Conservation (phyloP, 2,888 invertebrate species). For the Tetragnatha montana region DNA sequence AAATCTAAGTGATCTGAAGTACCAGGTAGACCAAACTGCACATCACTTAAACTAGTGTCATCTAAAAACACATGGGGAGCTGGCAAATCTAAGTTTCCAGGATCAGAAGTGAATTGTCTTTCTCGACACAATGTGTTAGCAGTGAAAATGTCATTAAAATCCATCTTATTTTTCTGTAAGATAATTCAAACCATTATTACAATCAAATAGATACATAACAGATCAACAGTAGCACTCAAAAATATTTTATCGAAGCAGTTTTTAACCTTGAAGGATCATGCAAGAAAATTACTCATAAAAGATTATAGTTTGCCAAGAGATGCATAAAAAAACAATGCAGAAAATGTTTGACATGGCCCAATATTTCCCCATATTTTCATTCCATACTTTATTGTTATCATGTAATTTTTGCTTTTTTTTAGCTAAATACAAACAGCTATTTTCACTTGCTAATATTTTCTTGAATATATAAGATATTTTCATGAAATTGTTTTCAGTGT, state of each 20-base stretch:
- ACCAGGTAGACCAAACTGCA: conserved; percentile 66
- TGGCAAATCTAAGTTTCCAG: conserved; percentile 67
- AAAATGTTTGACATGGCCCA: too few relatives aligned
- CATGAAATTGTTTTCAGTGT: too few relatives aligned
- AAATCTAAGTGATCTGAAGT: conserved; percentile 51
- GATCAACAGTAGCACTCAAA: not conserved
- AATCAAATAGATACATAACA: not conserved
- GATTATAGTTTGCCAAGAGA: too few relatives aligned
- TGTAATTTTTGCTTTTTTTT: too few relatives aligned
- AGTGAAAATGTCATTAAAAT: conserved; percentile 60
- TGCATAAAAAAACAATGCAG: too few relatives aligned
- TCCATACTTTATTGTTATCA: too few relatives aligned
- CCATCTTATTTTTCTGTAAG: conserved; percentile 40
- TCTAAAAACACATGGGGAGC: conserved; percentile 67
- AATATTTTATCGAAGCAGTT: not conserved
- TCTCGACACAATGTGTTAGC: conserved; percentile 59
- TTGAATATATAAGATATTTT: too few relatives aligned
- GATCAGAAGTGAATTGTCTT: conserved; percentile 59
- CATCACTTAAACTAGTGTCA: conserved; percentile 67
- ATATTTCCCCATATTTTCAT: too few relatives aligned
- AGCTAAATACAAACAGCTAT: too few relatives aligned
- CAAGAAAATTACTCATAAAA: too few relatives aligned
- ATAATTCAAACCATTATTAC: not conserved
- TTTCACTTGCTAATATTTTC: too few relatives aligned
- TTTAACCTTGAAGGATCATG: too few relatives aligned